Conservation (phyloP, 1,140 invertebrate genomes). For the Drosophila navojoa region DNA sequence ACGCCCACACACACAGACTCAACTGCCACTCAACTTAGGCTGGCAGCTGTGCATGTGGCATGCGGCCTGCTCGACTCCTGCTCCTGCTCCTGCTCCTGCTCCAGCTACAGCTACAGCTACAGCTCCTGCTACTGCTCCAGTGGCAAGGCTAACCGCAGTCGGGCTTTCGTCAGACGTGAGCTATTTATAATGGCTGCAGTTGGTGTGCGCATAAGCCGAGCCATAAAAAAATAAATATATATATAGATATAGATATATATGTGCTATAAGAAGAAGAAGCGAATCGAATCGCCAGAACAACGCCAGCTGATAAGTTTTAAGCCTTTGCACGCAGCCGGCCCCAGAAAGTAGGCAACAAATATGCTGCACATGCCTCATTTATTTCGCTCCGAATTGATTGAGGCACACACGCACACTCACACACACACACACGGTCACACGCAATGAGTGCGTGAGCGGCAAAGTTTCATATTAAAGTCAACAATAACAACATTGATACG, state of each 20-base stretch:
- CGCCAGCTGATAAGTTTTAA: constrained; percentile 47
- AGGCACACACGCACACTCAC: constrained; percentile 35
- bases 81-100: background rate
- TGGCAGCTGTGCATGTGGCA: constrained; percentile 15
- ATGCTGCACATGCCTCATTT: constrained; percentile 63
- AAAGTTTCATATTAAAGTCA: constrained; percentile 48
- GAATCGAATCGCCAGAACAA: background rate
- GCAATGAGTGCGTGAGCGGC: background rate
- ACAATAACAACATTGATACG: constrained; percentile 5
- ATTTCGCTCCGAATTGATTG: constrained; percentile 76
- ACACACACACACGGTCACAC: constrained; percentile 1
- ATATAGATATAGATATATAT: constrained; percentile 7
- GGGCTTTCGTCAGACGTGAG: constrained; percentile 21
- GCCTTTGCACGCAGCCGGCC: constrained; percentile 35
- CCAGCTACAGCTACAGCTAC: no score
- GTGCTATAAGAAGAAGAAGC: background rate
- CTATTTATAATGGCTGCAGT: constrained; percentile 45
- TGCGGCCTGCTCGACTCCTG: background rate
- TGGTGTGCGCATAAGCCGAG: background rate
- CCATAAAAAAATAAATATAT: background rate
- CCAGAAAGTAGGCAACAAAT: constrained; percentile 39
- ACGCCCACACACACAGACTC: background rate
- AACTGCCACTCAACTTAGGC: constrained; percentile 22
- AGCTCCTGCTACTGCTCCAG: background rate
- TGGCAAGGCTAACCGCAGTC: constrained; percentile 5